Evolutionary conservation across 2,888 invertebrate genomes (phyloP).

Genomic region (Pollenia labialis): DNA sequence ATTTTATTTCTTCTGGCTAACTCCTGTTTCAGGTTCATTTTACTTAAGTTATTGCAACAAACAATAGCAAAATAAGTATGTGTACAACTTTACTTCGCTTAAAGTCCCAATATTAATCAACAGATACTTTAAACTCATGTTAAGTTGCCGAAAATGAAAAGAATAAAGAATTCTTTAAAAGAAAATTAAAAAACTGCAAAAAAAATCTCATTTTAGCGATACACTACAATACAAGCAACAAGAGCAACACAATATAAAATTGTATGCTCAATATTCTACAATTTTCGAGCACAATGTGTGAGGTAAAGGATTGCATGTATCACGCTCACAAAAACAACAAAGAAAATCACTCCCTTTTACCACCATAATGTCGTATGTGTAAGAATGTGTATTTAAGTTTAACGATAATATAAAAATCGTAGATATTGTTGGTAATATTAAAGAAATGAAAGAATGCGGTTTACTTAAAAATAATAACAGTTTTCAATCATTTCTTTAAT

Average conservation of each 20-base stretch:
- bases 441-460: slow-evolving; percentile 53
- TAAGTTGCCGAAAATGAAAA: background rate
- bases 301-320: slow-evolving; percentile 62
- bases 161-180: background rate
- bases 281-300: slow-evolving; percentile 45
- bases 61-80: background rate
- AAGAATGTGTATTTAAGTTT: background rate
- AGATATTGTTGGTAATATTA: slow-evolving; percentile 21
- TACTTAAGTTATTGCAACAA: slow-evolving; percentile 32
- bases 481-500: slow-evolving; percentile 11
- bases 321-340: slow-evolving; percentile 50
- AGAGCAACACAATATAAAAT: slow-evolving; percentile 14
- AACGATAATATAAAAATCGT: slow-evolving; percentile 17
- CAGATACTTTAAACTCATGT: slow-evolving; percentile 34
- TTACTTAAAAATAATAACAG: slow-evolving; percentile 8
- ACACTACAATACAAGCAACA: slow-evolving; percentile 33
- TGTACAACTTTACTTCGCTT: background rate
- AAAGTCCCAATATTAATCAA: slow-evolving; percentile 8
- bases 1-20: background rate
- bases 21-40: background rate
- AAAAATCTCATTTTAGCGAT: slow-evolving; percentile 45
- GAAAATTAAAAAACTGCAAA: background rate
- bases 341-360: background rate
- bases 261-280: slow-evolving; percentile 43
- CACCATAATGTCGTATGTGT: slow-evolving; percentile 9